Conservation (phyloP, 2,888 invertebrate species). For the Carpatolechia fugitivella region DNA sequence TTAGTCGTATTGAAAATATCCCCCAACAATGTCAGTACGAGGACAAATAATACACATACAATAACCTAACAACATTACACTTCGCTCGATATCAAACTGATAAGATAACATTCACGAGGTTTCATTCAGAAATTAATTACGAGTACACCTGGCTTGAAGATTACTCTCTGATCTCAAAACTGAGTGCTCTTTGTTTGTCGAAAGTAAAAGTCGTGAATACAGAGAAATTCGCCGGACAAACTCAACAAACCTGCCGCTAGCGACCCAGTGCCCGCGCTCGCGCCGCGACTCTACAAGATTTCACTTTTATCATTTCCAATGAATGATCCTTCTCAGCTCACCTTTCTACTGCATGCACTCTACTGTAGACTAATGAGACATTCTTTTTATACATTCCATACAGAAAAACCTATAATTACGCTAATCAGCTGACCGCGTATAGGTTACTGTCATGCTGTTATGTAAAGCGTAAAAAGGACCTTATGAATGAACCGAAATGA, state of each 20-base stretch:
- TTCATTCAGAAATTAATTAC: neutral
- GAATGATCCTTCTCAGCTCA: constrained; percentile 38
- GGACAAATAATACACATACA: neutral
- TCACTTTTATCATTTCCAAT: constrained; percentile 69
- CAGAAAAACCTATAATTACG: constrained; percentile 13
- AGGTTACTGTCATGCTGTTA: constrained; percentile 58
- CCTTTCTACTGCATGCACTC: constrained; percentile 8
- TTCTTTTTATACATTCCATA: constrained; percentile 19
- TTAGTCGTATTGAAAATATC: no score
- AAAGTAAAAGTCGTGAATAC: constrained; percentile 69
- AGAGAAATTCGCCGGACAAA: constrained; percentile 68
- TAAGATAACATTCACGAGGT: neutral
- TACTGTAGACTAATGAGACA: constrained; percentile 18
- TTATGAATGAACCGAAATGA: constrained; percentile 32
- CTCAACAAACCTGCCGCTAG: constrained; percentile 62
- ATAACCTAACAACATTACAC: neutral
- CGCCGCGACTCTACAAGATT: constrained; percentile 51
- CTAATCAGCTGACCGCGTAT: constrained; percentile 45
- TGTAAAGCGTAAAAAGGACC: constrained; percentile 42
- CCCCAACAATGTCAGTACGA: neutral
- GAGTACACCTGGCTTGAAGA: neutral
- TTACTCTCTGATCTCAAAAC: constrained; percentile 13
- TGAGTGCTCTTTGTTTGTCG: constrained; percentile 48
- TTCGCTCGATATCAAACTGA: neutral
- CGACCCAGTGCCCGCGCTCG: constrained; percentile 59